Conservation (phyloP, 2,888 invertebrate genomes). For the Cheilosia vulpina region DNA sequence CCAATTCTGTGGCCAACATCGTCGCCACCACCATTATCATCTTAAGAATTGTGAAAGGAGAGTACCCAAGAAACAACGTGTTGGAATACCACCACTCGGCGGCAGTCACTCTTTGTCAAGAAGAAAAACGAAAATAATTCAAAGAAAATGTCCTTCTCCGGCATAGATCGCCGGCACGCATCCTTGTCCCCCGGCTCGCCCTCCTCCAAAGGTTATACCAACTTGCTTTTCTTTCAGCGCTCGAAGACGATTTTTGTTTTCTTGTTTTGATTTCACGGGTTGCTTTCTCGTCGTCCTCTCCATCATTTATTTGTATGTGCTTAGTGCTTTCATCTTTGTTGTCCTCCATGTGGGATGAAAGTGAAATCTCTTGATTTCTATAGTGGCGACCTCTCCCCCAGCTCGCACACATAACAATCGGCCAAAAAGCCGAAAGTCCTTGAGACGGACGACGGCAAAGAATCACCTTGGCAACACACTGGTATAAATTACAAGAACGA, state of each 20-base stretch:
- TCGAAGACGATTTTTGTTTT: conserved; percentile 61
- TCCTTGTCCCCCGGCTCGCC: conserved; percentile 11
- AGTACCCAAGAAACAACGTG: conserved; percentile 30
- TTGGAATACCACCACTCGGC: conserved; percentile 9
- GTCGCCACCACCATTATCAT: conserved; percentile 33
- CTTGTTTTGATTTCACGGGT: conserved; percentile 69
- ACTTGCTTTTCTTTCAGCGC: conserved; percentile 2
- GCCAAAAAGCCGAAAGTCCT: conserved; percentile 60
- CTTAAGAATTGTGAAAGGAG: conserved; percentile 38
- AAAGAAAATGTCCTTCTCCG: conserved; percentile 62
- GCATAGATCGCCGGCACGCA: conserved; percentile 45
- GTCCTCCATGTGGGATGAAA: conserved; percentile 63
- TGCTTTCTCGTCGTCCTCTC: conserved; percentile 40
- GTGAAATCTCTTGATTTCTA: conserved; percentile 34
- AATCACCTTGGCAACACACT: conserved; percentile 58
- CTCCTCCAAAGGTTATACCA: neutral
- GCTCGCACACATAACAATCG: conserved; percentile 54
- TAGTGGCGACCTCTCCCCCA: conserved; percentile 34
- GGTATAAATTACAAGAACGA: conserved; percentile 27
- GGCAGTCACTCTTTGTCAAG: conserved; percentile 6
- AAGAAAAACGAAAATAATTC: conserved; percentile 43
- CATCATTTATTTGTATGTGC: conserved; percentile 44
- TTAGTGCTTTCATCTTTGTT: neutral
- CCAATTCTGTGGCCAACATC: neutral
- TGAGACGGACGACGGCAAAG: conserved; percentile 67